Evolutionary conservation across 2,797 vertebrate species (phyloP).

Genomic region (Ptychobarbus kaznakovi): DNA sequence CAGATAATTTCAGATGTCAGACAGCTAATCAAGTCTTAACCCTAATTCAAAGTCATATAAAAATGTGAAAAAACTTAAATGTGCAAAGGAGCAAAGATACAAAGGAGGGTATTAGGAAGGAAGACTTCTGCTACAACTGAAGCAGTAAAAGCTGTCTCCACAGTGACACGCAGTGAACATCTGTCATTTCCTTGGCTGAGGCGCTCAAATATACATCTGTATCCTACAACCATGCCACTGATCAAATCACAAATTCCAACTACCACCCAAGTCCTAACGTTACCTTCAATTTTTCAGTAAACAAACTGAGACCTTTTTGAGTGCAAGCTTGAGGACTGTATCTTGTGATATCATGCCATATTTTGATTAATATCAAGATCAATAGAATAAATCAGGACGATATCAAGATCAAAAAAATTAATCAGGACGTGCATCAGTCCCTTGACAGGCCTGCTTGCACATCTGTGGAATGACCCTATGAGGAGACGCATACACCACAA

Average conservation of each 20-base stretch:
- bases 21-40: constrained; percentile 14
- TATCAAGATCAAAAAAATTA: not conserved
- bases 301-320: not conserved
- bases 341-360: not conserved
- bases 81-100: constrained; percentile 22
- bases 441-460: not conserved
- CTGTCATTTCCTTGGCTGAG: not conserved
- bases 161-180: not conserved
- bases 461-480: not conserved
- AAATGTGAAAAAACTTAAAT: not conserved
- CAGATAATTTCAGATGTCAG: constrained; percentile 13
- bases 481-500: not conserved
- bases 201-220: constrained; percentile 17
- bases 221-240: constrained; percentile 10
- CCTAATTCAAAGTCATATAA: not conserved
- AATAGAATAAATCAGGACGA: not conserved
- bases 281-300: not conserved
- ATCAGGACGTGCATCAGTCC: too few relatives aligned
- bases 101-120: not conserved
- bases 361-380: constrained; percentile 12
- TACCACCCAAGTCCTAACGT: not conserved
- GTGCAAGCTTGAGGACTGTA: not conserved
- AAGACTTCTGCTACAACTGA: not conserved
- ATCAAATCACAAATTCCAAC: not conserved
- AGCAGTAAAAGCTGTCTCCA: constrained; percentile 3